Conservation (phyloP, 2,113 vertebrate species). For the Oenanthe oenanthe region DNA sequence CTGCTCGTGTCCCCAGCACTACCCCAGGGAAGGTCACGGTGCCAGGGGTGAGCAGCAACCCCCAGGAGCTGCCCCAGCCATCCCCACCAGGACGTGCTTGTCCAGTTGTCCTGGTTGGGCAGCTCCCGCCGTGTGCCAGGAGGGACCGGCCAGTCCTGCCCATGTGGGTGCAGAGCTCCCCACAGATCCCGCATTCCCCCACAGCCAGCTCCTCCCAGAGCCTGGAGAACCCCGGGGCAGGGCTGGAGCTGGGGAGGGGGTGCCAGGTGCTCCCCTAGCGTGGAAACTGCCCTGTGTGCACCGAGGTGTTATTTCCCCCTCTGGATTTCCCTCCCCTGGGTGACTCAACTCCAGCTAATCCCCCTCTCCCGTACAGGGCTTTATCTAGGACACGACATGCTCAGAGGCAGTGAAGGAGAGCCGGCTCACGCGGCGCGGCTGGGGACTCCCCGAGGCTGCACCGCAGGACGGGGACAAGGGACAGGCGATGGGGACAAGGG, state of each 20-base stretch:
- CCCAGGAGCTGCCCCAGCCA: not conserved
- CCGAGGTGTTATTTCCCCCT: not conserved
- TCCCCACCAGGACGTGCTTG: not conserved
- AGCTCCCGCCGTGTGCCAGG: accelerated
- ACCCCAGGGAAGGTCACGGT: not conserved
- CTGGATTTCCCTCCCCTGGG: slow-evolving; percentile 21
- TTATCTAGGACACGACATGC: not conserved
- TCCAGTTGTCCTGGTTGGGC: not conserved
- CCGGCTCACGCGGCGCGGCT: not conserved
- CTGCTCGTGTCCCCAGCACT: accelerated
- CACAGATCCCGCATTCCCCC: not conserved
- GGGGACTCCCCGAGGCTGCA: slow-evolving; percentile 41
- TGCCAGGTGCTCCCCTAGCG: not conserved
- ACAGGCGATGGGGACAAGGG: not conserved
- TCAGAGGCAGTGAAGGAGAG: slow-evolving; percentile 21
- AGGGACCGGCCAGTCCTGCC: not conserved
- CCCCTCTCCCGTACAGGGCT: not conserved
- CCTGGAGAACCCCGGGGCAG: not conserved
- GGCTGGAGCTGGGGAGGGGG: not conserved
- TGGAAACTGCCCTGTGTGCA: not conserved
- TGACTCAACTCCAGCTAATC: slow-evolving; percentile 64
- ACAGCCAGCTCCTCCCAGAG: not conserved
- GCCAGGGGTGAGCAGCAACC: not conserved
- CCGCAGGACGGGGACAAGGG: slow-evolving; percentile 6
- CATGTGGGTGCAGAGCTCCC: not conserved